phyloP scores from a whole-genome alignment of 2,113 vertebrate species.

The Myocastor coypus region DNA sequence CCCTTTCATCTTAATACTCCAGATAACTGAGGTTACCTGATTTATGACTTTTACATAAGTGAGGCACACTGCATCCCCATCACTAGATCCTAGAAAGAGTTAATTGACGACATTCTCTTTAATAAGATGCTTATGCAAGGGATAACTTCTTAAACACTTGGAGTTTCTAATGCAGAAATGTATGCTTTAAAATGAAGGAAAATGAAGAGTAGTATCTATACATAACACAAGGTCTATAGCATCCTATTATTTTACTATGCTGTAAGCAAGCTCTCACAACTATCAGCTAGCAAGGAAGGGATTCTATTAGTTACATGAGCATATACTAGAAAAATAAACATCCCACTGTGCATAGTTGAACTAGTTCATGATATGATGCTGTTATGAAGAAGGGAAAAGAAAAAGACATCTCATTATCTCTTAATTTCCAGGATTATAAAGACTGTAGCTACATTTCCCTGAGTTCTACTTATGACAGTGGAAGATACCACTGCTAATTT shows the following conservation, averaged over 20 bases:
- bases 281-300: constrained; percentile 41
- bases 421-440: not conserved
- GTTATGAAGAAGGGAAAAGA: not conserved
- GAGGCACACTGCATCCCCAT: not conserved
- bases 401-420: not conserved
- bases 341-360: constrained; percentile 39
- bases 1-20: not conserved
- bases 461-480: not conserved
- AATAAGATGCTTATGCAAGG: not conserved
- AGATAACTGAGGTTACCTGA: not conserved
- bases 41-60: not conserved
- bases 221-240: not conserved
- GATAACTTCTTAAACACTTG: not conserved
- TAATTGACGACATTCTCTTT: not conserved
- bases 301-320: constrained; percentile 25
- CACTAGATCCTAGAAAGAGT: not conserved
- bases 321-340: constrained; percentile 53
- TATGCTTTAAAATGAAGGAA: constrained; percentile 47
- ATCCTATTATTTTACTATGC: constrained; percentile 32
- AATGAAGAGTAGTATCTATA: constrained; percentile 6
- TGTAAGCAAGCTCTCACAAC: constrained; percentile 42
- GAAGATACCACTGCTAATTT: not conserved
- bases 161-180: constrained; percentile 39
- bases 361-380: not conserved
- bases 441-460: not conserved